Evolutionary conservation across 1,140 invertebrate species (phyloP), one percentile per base, ranked within the genome.

Genomic region (Lepeophtheirus salmonis): DNA sequence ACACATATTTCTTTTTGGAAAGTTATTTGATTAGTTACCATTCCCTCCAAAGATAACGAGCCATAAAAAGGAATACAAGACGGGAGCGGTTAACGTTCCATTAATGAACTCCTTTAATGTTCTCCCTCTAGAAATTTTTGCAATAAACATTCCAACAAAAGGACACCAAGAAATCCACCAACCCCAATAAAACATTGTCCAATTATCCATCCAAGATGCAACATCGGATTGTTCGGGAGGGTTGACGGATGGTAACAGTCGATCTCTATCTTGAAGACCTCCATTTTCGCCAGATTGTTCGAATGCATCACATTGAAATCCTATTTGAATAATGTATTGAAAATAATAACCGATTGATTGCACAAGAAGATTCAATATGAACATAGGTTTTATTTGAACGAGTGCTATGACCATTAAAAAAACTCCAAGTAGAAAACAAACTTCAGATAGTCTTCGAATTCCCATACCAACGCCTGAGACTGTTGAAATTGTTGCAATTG

Each of bases 71-170:
- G 30, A 14, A 41, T 59, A 59, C 2, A 59, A 16, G 12, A 50
- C 41, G n/a, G 57, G 57, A 18, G 57, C 57, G n/a, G 48, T 20
- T 17, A 59, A 17, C 2, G 57, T 50, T 14, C 57, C 57, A 22
- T 21, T 20, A 17, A 59, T 59, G 30, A 59, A 59, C 30, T 59
- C 23, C 57, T 21, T 59, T 14, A 59, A 52, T 14, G 57, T 59
- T 48, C 57, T 24, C 2, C 57, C 57, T 17, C 18, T 21, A 17
- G 57, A 59, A 41, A 59, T 59, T 50, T 59, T 59, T 14, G 57
- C 57, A 50, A 59, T 59, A 41, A 59, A 59, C 26, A 59, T 59
- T 12, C 57, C 57, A n/a, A 59, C 57, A 59, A 59, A 59, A 18
- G 57, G 57, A 22, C 30, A 16, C 57, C 57, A 59, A 2, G 57